Percentiles rank a stretch among this genome's conserved stretches.
Conservation (phyloP, 2,888 invertebrate species). For the Callinectes sapidus region DNA sequence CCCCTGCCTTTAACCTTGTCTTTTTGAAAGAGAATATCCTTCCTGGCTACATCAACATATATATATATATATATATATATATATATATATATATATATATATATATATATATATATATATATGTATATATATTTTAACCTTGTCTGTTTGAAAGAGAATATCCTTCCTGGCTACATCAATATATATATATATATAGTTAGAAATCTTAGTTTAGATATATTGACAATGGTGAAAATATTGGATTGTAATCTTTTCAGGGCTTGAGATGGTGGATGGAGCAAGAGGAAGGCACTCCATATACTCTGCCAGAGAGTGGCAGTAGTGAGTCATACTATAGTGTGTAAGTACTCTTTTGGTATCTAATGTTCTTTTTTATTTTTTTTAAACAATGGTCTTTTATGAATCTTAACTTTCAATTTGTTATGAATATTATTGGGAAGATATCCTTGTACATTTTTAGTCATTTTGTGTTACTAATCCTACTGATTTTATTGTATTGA, state of each 20-base stretch:
- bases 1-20: too few species aligned
- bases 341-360: slow-evolving; percentile 12
- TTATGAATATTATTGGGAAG: background rate
- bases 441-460: background rate
- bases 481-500: too few species aligned
- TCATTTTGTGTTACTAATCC: background rate
- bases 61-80: slow-evolving; percentile 41
- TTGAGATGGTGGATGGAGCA: slow-evolving; percentile 56
- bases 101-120: slow-evolving; percentile 1
- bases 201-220: background rate
- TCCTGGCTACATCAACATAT: too few species aligned
- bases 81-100: slow-evolving; percentile 40
- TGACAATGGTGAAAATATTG: background rate
- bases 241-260: slow-evolving; percentile 20
- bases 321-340: slow-evolving; percentile 35
- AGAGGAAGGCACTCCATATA: slow-evolving; percentile 32
- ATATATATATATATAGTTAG: background rate
- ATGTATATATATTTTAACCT: background rate
- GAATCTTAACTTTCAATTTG: background rate
- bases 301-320: slow-evolving; percentile 19
- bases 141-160: too few species aligned
- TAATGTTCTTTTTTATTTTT: background rate
- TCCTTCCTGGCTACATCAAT: too few species aligned
- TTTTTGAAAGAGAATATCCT: too few species aligned
- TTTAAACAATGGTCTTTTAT: background rate